Percentiles rank a stretch among this genome's conserved stretches.
Conservation (phyloP, 2,797 vertebrate genomes). For the Eulemur rubriventer region DNA sequence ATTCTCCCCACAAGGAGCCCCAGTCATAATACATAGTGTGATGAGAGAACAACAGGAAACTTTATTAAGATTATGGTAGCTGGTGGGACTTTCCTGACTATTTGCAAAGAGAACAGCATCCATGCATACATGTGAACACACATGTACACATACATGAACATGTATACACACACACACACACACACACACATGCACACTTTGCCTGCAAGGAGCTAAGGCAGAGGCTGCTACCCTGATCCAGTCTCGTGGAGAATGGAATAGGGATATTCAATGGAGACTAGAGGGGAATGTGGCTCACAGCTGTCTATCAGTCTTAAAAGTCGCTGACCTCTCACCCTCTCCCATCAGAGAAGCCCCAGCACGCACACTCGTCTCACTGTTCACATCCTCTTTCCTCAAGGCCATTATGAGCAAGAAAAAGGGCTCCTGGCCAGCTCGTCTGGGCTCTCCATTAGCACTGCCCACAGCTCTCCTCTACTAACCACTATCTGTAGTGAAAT, state of each 20-base stretch:
- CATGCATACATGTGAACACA: rapidly evolving
- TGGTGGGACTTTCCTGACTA: background rate
- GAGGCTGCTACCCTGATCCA: background rate
- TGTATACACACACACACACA: background rate
- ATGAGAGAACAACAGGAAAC: background rate
- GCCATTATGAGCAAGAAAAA: background rate
- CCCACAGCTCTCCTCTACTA: background rate
- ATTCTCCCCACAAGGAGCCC: rapidly evolving
- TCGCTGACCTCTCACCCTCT: background rate
- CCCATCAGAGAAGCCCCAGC: background rate
- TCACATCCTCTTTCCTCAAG: background rate
- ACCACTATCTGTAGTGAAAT: background rate
- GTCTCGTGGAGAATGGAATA: background rate
- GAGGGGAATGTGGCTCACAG: too few species aligned
- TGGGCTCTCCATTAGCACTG: background rate
- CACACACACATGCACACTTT: background rate
- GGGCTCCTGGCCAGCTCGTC: background rate
- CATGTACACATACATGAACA: background rate
- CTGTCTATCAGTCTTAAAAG: background rate
- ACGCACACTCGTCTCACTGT: background rate
- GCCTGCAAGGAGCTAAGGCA: background rate
- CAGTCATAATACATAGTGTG: background rate
- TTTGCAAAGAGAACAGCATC: background rate
- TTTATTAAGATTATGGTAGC: background rate
- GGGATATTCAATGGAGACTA: background rate